These are phyloP conservation scores for Heteronetta atricapilla DNA, from an alignment of 2,113 vertebrate species.

Conservation along the genomic window DNA sequence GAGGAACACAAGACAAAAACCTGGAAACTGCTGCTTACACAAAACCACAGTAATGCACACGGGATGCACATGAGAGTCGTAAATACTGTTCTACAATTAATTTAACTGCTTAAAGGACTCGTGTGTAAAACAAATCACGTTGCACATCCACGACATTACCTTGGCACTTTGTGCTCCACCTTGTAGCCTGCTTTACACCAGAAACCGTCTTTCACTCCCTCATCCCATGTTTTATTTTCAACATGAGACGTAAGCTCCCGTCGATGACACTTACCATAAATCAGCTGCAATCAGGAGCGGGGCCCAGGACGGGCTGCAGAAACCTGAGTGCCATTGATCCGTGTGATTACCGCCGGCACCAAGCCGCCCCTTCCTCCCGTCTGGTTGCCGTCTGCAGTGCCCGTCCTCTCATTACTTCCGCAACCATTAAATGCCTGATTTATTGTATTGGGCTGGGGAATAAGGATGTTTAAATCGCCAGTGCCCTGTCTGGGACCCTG, in stretches of 20 bases:
- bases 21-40: neutral
- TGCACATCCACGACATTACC: fast-evolving
- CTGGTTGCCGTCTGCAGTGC: neutral
- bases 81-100: neutral
- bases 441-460: too few relatives aligned
- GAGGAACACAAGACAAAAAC: neutral
- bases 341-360: neutral
- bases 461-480: neutral
- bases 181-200: neutral
- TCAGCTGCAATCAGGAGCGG: neutral
- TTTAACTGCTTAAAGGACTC: neutral
- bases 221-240: neutral
- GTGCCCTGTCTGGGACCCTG: neutral
- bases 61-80: neutral
- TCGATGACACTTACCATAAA: neutral
- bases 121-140: neutral
- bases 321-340: neutral
- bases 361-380: neutral
- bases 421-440: neutral
- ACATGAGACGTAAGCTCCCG: fast-evolving
- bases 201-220: neutral
- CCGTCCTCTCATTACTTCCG: neutral
- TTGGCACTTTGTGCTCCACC: fast-evolving
- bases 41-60: fast-evolving
- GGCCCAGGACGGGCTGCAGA: neutral